These are phyloP conservation scores for Myrmecophaga tridactyla DNA, from an alignment of 2,113 vertebrate species.

Conservation along the genomic window DNA sequence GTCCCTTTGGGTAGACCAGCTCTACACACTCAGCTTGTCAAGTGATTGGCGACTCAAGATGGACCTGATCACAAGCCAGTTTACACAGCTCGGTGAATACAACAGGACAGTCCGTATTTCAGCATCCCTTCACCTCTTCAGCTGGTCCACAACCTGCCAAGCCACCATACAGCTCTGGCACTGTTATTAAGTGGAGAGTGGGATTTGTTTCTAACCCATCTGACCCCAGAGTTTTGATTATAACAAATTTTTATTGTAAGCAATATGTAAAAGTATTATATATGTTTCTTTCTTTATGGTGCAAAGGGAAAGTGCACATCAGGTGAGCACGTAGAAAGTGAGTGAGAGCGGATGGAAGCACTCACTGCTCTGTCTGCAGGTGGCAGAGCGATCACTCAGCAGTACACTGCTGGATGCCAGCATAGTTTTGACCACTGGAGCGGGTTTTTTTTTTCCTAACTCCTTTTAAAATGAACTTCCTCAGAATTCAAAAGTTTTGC, in stretches of 20 bases:
- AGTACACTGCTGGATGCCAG: background rate
- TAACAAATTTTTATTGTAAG: background rate
- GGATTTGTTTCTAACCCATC: background rate
- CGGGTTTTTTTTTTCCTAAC: too few species aligned
- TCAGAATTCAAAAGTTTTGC: too few species aligned
- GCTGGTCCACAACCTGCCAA: background rate
- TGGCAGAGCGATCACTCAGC: background rate
- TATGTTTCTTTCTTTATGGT: background rate
- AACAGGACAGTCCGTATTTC: background rate
- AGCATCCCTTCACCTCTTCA: fast-evolving
- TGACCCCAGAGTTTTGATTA: background rate
- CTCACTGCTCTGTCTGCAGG: background rate
- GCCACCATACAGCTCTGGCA: fast-evolving
- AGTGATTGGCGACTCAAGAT: background rate
- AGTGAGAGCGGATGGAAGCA: background rate
- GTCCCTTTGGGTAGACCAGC: background rate
- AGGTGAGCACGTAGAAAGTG: fast-evolving
- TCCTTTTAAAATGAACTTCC: too few species aligned
- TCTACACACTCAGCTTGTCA: background rate
- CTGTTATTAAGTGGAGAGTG: fast-evolving
- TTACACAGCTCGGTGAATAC: background rate
- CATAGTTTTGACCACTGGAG: background rate
- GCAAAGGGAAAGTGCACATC: background rate
- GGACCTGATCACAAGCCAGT: background rate
- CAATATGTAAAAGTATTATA: background rate